phyloP scores from a whole-genome alignment of 2,113 vertebrate genomes.

The Sterna hirundo region DNA sequence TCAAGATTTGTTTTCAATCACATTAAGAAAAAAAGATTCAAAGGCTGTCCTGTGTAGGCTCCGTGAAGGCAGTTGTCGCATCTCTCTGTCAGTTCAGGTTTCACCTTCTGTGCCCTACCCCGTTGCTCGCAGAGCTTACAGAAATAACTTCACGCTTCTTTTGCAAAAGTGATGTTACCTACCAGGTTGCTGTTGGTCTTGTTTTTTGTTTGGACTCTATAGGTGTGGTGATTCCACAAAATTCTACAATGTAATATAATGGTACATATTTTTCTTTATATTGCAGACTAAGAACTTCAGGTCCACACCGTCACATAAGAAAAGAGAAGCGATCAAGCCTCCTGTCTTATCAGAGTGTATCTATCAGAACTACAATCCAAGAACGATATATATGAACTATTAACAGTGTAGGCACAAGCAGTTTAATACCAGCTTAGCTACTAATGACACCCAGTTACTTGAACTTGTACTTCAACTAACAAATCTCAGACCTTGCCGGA shows the following conservation, averaged over 20 bases:
- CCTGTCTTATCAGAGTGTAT: neutral
- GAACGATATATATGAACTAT: accelerated
- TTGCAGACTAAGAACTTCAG: neutral
- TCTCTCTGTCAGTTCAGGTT: neutral
- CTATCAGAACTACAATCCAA: neutral
- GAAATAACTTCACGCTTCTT: neutral
- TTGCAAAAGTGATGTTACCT: neutral
- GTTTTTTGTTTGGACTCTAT: neutral
- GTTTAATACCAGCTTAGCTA: neutral
- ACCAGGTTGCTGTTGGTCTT: neutral
- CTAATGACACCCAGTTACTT: neutral
- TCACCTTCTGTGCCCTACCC: neutral
- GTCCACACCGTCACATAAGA: accelerated
- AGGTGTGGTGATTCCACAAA: neutral
- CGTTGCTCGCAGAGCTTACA: neutral
- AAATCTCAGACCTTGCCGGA: neutral
- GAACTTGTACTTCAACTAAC: neutral
- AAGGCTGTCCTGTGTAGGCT: neutral
- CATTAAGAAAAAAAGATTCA: neutral
- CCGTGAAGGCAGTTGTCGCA: neutral
- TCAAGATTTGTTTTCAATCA: neutral
- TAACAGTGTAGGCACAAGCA: neutral
- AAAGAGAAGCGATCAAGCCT: neutral
- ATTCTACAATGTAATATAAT: neutral
- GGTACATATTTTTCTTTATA: neutral